Conservation (phyloP, 2,888 invertebrate species). For the Tachina fera region DNA sequence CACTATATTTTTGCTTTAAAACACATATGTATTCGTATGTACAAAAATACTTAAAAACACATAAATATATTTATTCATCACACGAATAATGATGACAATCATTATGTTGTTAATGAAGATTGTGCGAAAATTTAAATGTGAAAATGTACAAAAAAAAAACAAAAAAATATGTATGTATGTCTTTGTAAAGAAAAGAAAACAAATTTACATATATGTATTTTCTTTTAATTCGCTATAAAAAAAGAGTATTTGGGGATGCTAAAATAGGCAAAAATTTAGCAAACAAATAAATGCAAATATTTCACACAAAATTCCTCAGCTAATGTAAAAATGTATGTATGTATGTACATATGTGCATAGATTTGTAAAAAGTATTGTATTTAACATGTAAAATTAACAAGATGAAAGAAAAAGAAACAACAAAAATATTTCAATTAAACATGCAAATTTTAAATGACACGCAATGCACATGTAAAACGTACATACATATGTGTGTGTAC, state of each 20-base stretch:
- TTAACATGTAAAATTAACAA: slow-evolving; percentile 56
- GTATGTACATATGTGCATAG: no score
- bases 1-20: slow-evolving; percentile 2
- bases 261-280: background rate
- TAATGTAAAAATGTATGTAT: slow-evolving; percentile 48
- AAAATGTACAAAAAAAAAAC: slow-evolving; percentile 3
- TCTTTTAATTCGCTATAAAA: background rate
- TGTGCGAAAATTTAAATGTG: slow-evolving; percentile 61
- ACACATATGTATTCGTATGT: background rate
- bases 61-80: slow-evolving; percentile 47
- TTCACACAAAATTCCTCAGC: slow-evolving; percentile 56
- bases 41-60: slow-evolving; percentile 8
- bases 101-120: slow-evolving; percentile 67
- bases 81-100: slow-evolving; percentile 66
- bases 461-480: slow-evolving; percentile 49
- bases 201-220: slow-evolving; percentile 27
- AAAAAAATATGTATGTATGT: slow-evolving; percentile 9
- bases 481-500: background rate
- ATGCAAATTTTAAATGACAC: slow-evolving; percentile 72
- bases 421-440: slow-evolving; percentile 70
- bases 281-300: slow-evolving; percentile 55
- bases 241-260: slow-evolving; percentile 14
- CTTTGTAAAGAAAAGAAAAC: slow-evolving; percentile 1
- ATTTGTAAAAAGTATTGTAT: slow-evolving; percentile 24
- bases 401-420: slow-evolving; percentile 51